A percentile compares a stretch with the other conserved stretches of the same genome.
phyloP scores from a whole-genome alignment of 1,140 invertebrate genomes.

The Thaumatotibia leucotreta region DNA sequence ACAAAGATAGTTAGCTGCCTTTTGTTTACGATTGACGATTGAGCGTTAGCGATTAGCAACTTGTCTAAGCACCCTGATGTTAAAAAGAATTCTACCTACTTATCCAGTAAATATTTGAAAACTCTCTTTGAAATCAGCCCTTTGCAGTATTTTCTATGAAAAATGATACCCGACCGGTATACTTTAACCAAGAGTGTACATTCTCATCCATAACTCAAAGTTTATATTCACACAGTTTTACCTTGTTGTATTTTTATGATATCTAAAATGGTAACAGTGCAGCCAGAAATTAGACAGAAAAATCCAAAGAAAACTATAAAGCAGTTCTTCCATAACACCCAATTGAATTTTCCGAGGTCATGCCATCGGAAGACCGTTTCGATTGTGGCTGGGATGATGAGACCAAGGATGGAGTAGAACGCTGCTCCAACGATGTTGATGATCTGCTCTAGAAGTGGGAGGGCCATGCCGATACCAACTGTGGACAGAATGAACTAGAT shows the following conservation, averaged over 20 bases:
- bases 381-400: conserved; percentile 89
- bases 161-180: too few relatives aligned
- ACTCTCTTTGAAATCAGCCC: too few relatives aligned
- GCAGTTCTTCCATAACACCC: conserved; percentile 83
- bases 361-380: conserved; percentile 85
- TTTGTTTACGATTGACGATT: too few relatives aligned
- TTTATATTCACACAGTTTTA: conserved; percentile 35
- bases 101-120: too few relatives aligned
- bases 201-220: not conserved
- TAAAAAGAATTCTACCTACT: too few relatives aligned
- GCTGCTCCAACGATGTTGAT: conserved; percentile 93
- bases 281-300: conserved; percentile 80
- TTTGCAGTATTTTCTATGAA: too few relatives aligned
- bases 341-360: conserved; percentile 79
- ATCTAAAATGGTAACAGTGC: conserved; percentile 57
- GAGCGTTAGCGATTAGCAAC: too few relatives aligned
- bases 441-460: conserved; percentile 91
- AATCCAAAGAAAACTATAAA: conserved; percentile 79
- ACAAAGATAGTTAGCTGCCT: too few relatives aligned
- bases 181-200: too few relatives aligned
- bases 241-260: conserved; percentile 50
- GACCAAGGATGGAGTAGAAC: conserved; percentile 90
- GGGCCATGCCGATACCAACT: conserved; percentile 84
- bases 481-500: conserved; percentile 38
- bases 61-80: too few relatives aligned